Percentiles rank a stretch among this genome's conserved stretches.
These are phyloP conservation scores for Micrastur ruficollis DNA, from an alignment of 2,797 vertebrate species.

Conservation along the genomic window DNA sequence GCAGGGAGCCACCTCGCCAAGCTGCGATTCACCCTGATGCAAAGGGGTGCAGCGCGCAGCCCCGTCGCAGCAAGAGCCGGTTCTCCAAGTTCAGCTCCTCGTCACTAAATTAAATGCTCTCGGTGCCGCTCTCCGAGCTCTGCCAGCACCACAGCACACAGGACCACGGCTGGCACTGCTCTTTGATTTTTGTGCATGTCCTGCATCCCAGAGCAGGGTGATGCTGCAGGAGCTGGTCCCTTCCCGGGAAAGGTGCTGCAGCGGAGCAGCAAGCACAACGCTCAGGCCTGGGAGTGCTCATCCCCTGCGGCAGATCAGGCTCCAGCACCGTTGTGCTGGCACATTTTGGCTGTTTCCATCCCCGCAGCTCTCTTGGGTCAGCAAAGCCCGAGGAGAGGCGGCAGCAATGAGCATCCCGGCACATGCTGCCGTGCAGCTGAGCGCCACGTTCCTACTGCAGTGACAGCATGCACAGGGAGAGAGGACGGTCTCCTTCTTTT, in stretches of 20 bases:
- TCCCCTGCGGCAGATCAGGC: neutral
- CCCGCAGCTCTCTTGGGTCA: neutral
- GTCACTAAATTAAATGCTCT: fast-evolving
- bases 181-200: neutral
- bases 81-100: neutral
- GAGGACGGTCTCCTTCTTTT: neutral
- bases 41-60: neutral
- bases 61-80: fast-evolving
- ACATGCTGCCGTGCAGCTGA: fast-evolving
- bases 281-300: neutral
- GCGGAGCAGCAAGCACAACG: fast-evolving
- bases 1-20: neutral
- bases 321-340: fast-evolving
- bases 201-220: fast-evolving
- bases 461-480: neutral
- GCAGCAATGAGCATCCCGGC: neutral
- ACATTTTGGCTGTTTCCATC: neutral
- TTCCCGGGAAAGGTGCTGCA: neutral
- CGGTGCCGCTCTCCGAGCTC: fast-evolving
- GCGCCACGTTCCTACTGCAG: neutral
- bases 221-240: neutral
- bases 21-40: fast-evolving
- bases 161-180: neutral
- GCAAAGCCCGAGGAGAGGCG: neutral
- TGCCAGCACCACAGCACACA: neutral